Conservation (phyloP, 64 coral and sea anemone species). For the Stichodactyla helianthus region DNA sequence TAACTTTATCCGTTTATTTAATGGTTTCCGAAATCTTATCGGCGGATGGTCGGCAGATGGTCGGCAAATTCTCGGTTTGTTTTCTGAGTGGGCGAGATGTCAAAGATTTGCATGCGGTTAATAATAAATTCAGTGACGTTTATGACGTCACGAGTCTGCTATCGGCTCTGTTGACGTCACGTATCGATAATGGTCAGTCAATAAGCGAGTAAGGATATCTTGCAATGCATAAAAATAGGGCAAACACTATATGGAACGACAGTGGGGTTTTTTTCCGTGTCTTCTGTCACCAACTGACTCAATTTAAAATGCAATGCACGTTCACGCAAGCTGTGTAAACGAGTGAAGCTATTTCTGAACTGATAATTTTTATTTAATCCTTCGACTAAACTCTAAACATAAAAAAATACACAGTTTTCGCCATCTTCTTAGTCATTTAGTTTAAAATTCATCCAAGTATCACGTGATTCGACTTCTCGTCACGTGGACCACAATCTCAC, state of each 20-base stretch:
- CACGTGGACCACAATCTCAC: background rate
- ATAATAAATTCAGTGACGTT: background rate
- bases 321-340: no score
- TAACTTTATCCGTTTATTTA: background rate
- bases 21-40: background rate
- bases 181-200: background rate
- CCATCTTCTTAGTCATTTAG: no score
- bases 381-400: no score
- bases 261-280: no score
- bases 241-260: background rate
- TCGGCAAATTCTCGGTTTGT: background rate
- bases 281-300: no score
- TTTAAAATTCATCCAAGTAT: no score
- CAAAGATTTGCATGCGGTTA: background rate
- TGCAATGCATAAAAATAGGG: background rate
- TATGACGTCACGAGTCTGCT: background rate
- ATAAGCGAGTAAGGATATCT: background rate
- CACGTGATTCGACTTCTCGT: background rate
- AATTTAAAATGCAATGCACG: no score
- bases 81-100: background rate
- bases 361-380: no score
- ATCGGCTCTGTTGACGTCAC: background rate
- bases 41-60: background rate
- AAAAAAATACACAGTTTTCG: no score
- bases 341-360: no score